Conservation (phyloP, 1,140 invertebrate genomes). For the Hermetia illucens region DNA sequence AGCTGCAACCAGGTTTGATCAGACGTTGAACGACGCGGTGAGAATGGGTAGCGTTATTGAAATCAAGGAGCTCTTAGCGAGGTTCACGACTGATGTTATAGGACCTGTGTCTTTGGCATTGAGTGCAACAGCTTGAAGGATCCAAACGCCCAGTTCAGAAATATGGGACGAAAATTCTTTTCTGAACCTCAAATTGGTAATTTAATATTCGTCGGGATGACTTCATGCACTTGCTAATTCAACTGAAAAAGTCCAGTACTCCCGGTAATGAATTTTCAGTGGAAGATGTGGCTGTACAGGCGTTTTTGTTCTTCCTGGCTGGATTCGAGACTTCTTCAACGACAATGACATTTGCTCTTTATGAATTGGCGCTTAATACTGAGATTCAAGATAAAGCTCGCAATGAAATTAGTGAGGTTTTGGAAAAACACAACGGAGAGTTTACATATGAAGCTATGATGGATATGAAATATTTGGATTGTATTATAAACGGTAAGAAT, state of each 20-base stretch:
- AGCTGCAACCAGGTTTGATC: slow-evolving; percentile 15
- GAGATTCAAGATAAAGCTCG: background rate
- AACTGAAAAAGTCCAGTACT: background rate
- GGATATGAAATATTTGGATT: background rate
- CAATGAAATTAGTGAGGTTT: background rate
- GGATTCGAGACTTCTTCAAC: no score
- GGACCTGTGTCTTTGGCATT: slow-evolving; percentile 31
- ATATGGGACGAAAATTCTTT: slow-evolving; percentile 15
- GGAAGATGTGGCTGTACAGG: background rate
- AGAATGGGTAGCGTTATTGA: background rate
- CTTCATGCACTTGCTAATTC: background rate
- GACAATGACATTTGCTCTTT: background rate
- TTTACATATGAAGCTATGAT: no score
- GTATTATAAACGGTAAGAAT: background rate
- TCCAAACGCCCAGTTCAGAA: slow-evolving; percentile 25
- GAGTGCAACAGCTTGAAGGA: slow-evolving; percentile 26
- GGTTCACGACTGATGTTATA: slow-evolving; percentile 8
- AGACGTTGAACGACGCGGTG: slow-evolving; percentile 16
- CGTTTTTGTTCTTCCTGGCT: background rate
- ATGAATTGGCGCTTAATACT: background rate
- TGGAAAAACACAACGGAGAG: background rate
- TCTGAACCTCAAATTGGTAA: slow-evolving; percentile 24
- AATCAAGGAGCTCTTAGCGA: background rate
- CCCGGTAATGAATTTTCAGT: background rate
- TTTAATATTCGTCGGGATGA: background rate